Evolutionary conservation across 1,140 invertebrate genomes (phyloP).

Genomic region (Bombus pascuorum): DNA sequence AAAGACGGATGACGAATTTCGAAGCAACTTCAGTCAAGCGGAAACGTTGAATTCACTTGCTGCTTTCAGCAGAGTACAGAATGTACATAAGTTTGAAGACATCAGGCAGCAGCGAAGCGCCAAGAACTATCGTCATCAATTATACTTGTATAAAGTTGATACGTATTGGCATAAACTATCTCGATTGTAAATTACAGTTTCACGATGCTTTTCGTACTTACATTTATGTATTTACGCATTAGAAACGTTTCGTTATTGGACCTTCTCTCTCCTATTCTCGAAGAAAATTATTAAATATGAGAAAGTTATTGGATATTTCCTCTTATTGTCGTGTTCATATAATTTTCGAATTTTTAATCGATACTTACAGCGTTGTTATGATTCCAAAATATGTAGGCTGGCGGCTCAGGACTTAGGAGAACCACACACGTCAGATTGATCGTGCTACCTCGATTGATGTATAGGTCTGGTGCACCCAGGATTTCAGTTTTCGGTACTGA

Average conservation of each 20-base stretch:
- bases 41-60: slow-evolving; percentile 31
- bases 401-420: slow-evolving; percentile 93
- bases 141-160: slow-evolving; percentile 51
- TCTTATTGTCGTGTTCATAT: no score
- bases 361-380: slow-evolving; percentile 92
- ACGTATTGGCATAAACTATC: slow-evolving; percentile 1
- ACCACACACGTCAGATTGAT: slow-evolving; percentile 97
- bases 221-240: neutral
- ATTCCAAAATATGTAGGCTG: slow-evolving; percentile 96
- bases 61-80: neutral
- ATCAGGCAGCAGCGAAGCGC: slow-evolving; percentile 27
- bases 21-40: slow-evolving; percentile 41
- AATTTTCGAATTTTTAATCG: no score
- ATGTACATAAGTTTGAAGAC: slow-evolving; percentile 5
- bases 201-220: slow-evolving; percentile 10
- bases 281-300: no score
- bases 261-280: neutral
- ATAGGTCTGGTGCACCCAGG: slow-evolving; percentile 93
- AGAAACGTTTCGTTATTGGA: neutral
- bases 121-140: slow-evolving; percentile 57
- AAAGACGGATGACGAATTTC: slow-evolving; percentile 38
- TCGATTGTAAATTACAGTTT: slow-evolving; percentile 41
- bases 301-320: no score
- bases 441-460: slow-evolving; percentile 94
- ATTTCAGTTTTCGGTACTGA: slow-evolving; percentile 95